These are phyloP conservation scores for Mactra quadrangularis DNA, from an alignment of 1,140 invertebrate genomes.

Conservation along the genomic window DNA sequence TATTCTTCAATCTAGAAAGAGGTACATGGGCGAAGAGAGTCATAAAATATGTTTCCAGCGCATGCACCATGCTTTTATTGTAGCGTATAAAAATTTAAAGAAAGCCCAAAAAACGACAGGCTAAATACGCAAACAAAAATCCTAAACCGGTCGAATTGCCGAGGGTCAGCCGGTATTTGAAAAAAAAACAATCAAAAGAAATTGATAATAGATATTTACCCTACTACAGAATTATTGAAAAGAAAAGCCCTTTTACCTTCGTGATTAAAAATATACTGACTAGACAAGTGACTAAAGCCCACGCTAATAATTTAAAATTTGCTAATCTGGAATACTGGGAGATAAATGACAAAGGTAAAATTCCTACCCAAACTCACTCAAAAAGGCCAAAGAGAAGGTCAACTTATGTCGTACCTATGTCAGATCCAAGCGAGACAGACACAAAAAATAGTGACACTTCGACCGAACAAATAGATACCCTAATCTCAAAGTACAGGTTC, in stretches of 20 bases:
- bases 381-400: slow-evolving; percentile 1
- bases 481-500: background rate
- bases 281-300: background rate
- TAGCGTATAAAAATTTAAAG: slow-evolving; percentile 18
- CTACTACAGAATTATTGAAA: slow-evolving; percentile 35
- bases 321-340: slow-evolving; percentile 33
- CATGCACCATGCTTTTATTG: slow-evolving; percentile 20
- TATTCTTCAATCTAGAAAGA: background rate
- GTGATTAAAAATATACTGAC: background rate
- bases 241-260: slow-evolving; percentile 27
- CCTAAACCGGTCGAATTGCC: background rate
- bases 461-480: background rate
- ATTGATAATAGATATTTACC: slow-evolving; percentile 17
- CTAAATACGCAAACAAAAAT: slow-evolving; percentile 8
- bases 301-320: slow-evolving; percentile 18
- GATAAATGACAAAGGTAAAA: background rate
- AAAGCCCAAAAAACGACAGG: slow-evolving; percentile 9
- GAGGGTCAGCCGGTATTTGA: slow-evolving; percentile 10
- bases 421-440: background rate
- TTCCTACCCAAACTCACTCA: background rate
- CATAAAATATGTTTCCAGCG: slow-evolving; percentile 6
- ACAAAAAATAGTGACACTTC: background rate
- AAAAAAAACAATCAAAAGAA: slow-evolving; percentile 27
- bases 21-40: slow-evolving; percentile 26
- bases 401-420: slow-evolving; percentile 10